Conservation (phyloP, 2,113 vertebrate genomes). For the Aegotheles bennettii region DNA sequence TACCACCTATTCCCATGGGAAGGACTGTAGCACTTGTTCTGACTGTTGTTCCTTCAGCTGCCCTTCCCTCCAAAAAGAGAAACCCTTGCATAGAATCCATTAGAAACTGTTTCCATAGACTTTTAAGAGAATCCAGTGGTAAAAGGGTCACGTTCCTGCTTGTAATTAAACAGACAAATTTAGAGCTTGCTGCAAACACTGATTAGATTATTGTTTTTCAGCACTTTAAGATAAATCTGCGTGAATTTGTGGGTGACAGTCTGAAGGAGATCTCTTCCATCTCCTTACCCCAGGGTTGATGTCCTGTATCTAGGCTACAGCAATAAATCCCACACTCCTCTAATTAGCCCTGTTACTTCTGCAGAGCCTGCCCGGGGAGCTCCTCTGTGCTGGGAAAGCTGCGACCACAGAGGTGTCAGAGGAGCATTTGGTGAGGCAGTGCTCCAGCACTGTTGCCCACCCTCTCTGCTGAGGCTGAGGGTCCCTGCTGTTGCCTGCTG, state of each 20-base stretch:
- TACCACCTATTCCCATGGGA: not conserved
- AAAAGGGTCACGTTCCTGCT: not conserved
- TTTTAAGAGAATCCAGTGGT: not conserved
- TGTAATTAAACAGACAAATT: not conserved
- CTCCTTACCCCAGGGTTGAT: not conserved
- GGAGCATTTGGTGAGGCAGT: accelerated
- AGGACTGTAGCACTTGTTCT: not conserved
- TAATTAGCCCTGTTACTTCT: conserved; percentile 2
- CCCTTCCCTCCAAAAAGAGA: not conserved
- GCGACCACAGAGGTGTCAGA: not conserved
- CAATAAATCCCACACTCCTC: not conserved
- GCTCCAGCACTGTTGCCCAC: not conserved
- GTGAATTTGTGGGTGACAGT: not conserved
- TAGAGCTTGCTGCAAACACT: not conserved
- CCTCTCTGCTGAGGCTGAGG: not conserved
- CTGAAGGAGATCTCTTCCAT: not conserved
- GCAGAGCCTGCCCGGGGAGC: not conserved
- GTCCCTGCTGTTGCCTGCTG: not conserved
- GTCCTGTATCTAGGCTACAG: not conserved
- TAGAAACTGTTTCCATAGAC: not conserved
- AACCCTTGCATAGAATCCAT: not conserved
- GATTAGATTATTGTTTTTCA: not conserved
- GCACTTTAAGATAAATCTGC: not conserved
- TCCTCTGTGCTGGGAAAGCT: accelerated
- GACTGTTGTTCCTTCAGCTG: not conserved